phyloP scores from a whole-genome alignment of 2,888 invertebrate species.

The Lymantria dispar region DNA sequence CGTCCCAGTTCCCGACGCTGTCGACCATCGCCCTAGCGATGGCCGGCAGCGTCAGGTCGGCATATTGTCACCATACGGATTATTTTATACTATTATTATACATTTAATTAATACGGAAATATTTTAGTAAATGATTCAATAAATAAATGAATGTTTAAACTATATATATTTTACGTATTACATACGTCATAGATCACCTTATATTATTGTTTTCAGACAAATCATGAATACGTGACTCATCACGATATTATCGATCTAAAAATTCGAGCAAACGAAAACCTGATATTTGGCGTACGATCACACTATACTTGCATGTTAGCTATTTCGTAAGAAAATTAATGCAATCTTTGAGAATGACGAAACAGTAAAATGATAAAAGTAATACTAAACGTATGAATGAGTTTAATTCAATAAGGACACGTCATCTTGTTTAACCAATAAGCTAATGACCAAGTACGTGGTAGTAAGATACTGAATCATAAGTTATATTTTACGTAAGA shows the following conservation, averaged over 20 bases:
- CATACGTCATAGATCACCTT: constrained; percentile 8
- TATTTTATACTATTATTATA: no score
- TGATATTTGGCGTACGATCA: not conserved
- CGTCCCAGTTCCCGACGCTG: no score
- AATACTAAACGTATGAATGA: constrained; percentile 1
- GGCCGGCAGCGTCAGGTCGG: no score
- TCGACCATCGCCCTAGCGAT: no score
- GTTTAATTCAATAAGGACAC: not conserved
- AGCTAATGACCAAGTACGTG: not conserved
- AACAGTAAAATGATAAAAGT: not conserved
- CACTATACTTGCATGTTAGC: not conserved
- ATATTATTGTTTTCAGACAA: constrained; percentile 6
- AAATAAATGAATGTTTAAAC: not conserved
- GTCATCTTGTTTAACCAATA: not conserved
- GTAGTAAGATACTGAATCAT: constrained; percentile 8
- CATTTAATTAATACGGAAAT: no score
- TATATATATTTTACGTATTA: not conserved
- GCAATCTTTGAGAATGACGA: not conserved
- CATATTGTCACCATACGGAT: no score
- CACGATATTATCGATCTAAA: constrained; percentile 7
- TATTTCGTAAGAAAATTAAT: constrained; percentile 3
- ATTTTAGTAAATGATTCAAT: not conserved
- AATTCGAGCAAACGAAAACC: constrained; percentile 5
- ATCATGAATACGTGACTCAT: constrained; percentile 14
- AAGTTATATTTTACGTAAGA: not conserved